Conservation (phyloP, 2,797 vertebrate species). For the Vireo griseus region DNA sequence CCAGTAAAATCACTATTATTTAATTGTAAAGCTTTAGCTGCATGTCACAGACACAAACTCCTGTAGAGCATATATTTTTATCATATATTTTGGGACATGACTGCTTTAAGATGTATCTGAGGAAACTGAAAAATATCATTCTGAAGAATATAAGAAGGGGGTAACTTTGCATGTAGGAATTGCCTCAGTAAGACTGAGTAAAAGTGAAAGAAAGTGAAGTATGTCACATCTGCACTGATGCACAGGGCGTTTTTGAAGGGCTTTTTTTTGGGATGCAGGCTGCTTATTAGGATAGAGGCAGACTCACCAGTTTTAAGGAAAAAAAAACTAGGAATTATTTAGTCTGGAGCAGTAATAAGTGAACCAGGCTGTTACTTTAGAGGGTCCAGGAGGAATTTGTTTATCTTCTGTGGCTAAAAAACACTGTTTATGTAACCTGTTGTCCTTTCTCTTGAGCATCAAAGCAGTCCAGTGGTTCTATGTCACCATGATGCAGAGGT, state of each 20-base stretch:
- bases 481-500: conserved; percentile 14
- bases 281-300: background rate
- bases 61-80: background rate
- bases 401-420: conserved; percentile 2
- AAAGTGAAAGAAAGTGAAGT: background rate
- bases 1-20: background rate
- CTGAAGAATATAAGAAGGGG: background rate
- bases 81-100: background rate
- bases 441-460: conserved; percentile 32
- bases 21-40: background rate
- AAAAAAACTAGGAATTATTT: background rate
- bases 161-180: background rate
- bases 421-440: conserved; percentile 47
- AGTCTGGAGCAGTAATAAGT: background rate
- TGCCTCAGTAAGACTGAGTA: background rate
- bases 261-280: background rate
- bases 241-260: background rate
- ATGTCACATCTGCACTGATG: background rate
- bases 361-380: background rate
- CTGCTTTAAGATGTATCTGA: background rate
- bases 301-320: background rate
- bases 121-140: background rate
- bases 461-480: conserved; percentile 17
- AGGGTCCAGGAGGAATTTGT: background rate
- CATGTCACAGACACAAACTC: background rate